A percentile compares a stretch with the other conserved stretches of the same genome.
Evolutionary conservation across 2,888 invertebrate genomes (phyloP).

Genomic region (Erebia aethiops): DNA sequence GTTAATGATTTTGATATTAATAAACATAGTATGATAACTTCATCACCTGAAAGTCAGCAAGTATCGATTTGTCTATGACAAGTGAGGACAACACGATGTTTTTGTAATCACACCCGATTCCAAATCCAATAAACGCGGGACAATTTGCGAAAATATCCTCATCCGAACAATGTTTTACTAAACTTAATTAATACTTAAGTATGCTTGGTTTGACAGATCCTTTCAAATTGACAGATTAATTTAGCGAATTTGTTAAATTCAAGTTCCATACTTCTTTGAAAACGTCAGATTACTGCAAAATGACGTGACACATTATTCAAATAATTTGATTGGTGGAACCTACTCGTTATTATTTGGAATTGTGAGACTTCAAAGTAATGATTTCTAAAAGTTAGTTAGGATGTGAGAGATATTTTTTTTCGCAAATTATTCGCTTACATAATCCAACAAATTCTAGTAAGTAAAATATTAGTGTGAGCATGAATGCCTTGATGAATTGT

Average conservation of each 20-base stretch:
- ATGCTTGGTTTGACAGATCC: too few species aligned
- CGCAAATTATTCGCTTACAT: slow-evolving; percentile 6
- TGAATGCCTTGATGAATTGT: neutral
- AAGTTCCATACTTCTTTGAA: too few species aligned
- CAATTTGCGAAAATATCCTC: slow-evolving; percentile 24
- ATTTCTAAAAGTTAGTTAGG: too few species aligned
- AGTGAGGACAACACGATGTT: slow-evolving; percentile 65
- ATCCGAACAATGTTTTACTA: neutral
- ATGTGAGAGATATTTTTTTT: neutral
- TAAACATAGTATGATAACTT: neutral
- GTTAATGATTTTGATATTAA: too few species aligned
- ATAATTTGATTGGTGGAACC: too few species aligned
- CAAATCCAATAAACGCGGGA: slow-evolving; percentile 15
- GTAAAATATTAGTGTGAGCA: slow-evolving; percentile 6
- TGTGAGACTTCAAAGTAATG: too few species aligned
- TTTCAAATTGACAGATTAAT: too few species aligned
- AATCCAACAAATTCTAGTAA: neutral
- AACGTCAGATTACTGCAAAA: too few species aligned
- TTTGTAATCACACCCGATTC: slow-evolving; percentile 32
- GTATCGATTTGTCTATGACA: slow-evolving; percentile 69
- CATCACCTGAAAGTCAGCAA: slow-evolving; percentile 21
- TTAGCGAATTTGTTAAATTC: too few species aligned
- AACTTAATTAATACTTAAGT: too few species aligned
- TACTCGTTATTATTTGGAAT: too few species aligned
- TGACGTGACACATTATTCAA: too few species aligned